Evolutionary conservation across 2,113 vertebrate species (phyloP), one percentile per base, ranked within the genome.

Genomic region (Procavia capensis): DNA sequence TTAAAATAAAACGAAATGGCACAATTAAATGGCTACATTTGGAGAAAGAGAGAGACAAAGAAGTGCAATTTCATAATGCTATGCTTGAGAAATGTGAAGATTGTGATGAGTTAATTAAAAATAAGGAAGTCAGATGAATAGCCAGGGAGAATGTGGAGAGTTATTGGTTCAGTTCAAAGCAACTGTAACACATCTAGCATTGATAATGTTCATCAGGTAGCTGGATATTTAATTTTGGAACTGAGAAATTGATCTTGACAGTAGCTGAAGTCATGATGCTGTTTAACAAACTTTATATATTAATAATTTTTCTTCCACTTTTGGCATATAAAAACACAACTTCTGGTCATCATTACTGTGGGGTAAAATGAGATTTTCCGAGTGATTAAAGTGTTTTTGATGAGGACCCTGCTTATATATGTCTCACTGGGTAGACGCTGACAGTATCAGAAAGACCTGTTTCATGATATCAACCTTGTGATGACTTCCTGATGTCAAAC

Each of bases 321-420:
- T 78, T 93, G 29, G 16, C 34, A 93, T 83, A 27, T 68, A 85
- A 86, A 92, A 74, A 63, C 41, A 84, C 74, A 92, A 54, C 6
- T 92, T 81, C 36, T 27, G 81, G 6, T 68, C 4, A 85, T 22
- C 57, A 59, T 59, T 59, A 22, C 57, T 22, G 20, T 59, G 8
- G 57, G 57, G 57, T 59, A 59, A 59, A 59, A 59, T 22, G 57
- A 20, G 17, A 59, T 59, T 59, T 59, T 8, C 57, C 57, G 3
- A 59, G 57, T 59, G 57, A 59, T 22, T 22, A 5, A 59, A 59
- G 20, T 22, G 17, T 59, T 6, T 22, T 59, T 59, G 57, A 59
- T 59, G 20, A 59, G 57, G 57, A 57, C 54, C 54, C 54, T 57
- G 19, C 13, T 4, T 11, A 6, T 59, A 22, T 22, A 59, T 59